Base-by-base conservation (phyloP, 35 echinoderm and acorn worm species). In the Hemicentrotus pulcherrimus region DNA sequence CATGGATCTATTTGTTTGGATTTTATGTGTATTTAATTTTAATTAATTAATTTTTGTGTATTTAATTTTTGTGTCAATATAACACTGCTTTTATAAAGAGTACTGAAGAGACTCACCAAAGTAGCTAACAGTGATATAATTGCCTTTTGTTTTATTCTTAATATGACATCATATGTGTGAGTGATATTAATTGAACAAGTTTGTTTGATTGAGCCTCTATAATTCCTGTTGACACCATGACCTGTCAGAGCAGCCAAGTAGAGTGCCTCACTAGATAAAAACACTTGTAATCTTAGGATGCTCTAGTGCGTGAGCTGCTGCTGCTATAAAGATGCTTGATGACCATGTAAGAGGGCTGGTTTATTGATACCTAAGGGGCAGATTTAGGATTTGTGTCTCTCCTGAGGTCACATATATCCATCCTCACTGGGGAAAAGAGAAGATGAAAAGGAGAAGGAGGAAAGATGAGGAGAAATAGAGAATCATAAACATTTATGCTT, bases 401-500 rank as follows among this genome's bases (percentile, higher is more conserved):
- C 91, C 46, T 48, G 91, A 50, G 91, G 91, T 93, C 48, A 93
- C 13, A 15, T 31, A 58, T 58, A 93, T 31, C 65, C 65, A 78
- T n/a, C 65, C 19, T 78, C 65, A 31, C 91, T 47, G 48, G 30
- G 11, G 41, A 55, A 93, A 93, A 90, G 88, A 90, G 88, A 90
- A 90, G 24, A 41, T 0, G 0, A 90, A 90, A 7, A 47, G n/a
- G 88, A 47, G 88, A 41, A 47, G 32, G 88, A 33, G 88, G 88
- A 33, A 90, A 90, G 46, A 41, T 45, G 31, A 16, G 31, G 88
- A 90, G 32, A 47, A 47, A 47, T 33, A 90, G 91, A 93, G 91
- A 93, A 93, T 93, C 91, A 93, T 93, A 93, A 93, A 93, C 91
- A 93, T 93, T 93, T 93, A 58, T 47, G 91, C 91, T 93, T 15